Evolutionary conservation across 2,888 invertebrate genomes (phyloP), one percentile per base, ranked within the genome.

Genomic region (Lasioglossum pauxillum): DNA sequence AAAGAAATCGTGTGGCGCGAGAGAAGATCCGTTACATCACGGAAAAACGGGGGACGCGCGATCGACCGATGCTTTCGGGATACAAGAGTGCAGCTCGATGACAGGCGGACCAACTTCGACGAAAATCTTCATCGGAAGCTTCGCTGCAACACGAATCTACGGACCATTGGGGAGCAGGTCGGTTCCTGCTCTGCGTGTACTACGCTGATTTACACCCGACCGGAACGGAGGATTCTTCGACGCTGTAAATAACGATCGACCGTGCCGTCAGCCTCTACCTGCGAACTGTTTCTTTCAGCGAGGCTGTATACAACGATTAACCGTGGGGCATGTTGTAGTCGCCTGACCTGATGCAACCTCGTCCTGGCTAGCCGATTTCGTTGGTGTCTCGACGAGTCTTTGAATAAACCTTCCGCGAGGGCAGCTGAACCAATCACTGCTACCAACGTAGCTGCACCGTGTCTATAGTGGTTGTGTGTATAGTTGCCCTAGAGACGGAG

Each of bases 231-330:
- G 71, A 78, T 71, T 60, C 53, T 69, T 75, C 60, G 23, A 38
- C 67, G 64, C 84, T 73, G 79, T 79, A 75, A 78, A 78, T 83
- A 83, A 84, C 75, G 84, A 83, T 83, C 84, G 78, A 71, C 74
- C 64, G 64, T 31, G 14, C 74, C 64, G 12, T 12, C n/a, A 57
- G 31, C 19, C 31, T 16, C 64, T 27, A 31, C 19, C 16, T 16
- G 16, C 23, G 5, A 19, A 38, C 71, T 41, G 44, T 35, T 38
- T 27, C 38, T 60, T 35, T 12, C 53, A 27, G 67, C 41, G 75
- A 72, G 23, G 5, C 73, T 67, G n/a, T n/a, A 72, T 83, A 69
- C 73, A 84, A 85, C 76, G 79, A 57, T 64, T 76, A 76, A 46
- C 4, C 53, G 44, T 7, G 64, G 16, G 64, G 31, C 7, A 19